Evolutionary conservation across 2,113 vertebrate genomes (phyloP).

Genomic region (Pongo abelii): DNA sequence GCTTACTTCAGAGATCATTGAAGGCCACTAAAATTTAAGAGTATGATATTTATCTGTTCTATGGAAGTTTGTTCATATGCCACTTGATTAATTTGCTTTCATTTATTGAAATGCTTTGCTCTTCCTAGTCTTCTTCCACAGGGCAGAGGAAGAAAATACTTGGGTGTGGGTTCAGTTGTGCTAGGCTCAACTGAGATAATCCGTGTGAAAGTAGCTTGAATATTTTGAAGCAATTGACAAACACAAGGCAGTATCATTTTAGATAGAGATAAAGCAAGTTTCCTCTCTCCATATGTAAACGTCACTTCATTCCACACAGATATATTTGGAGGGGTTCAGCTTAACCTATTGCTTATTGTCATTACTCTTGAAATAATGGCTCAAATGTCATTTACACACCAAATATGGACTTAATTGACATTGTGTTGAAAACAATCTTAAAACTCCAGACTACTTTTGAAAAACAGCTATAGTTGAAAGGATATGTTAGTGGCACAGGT

Average conservation of each 20-base stretch:
- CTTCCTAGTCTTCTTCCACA: not conserved
- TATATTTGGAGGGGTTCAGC: not conserved
- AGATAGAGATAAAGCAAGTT: not conserved
- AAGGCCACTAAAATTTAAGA: not conserved
- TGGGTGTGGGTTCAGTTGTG: not conserved
- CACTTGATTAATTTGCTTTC: not conserved
- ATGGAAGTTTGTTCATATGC: not conserved
- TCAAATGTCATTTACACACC: not conserved
- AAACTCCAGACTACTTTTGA: not conserved
- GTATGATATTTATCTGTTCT: not conserved
- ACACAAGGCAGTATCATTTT: not conserved
- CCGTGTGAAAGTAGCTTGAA: not conserved
- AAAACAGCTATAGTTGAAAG: not conserved
- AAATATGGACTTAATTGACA: not conserved
- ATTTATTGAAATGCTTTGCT: not conserved
- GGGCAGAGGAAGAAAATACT: not conserved
- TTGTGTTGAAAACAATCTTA: not conserved
- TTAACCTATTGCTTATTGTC: not conserved
- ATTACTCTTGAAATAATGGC: not conserved
- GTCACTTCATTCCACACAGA: not conserved
- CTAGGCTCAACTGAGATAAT: not conserved
- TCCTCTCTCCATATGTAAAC: not conserved
- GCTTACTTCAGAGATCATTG: not conserved
- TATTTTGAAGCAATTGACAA: not conserved
- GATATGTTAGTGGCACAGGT: not conserved